Conservation (phyloP, 2,888 invertebrate species). For the Cetonia aurata region DNA sequence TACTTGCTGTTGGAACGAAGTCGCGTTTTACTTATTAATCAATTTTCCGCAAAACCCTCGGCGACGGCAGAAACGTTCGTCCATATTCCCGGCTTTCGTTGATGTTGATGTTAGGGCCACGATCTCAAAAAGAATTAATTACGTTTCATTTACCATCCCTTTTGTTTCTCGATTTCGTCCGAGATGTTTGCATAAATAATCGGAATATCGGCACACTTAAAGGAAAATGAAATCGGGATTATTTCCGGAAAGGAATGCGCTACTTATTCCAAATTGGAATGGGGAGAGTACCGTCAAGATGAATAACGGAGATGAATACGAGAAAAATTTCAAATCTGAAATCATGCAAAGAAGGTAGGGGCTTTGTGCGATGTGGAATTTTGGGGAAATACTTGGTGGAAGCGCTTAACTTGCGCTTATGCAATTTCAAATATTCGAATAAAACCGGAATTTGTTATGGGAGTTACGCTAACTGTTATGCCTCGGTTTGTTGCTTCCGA, state of each 20-base stretch:
- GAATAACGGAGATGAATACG: no score
- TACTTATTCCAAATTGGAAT: not conserved
- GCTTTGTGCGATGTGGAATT: no score
- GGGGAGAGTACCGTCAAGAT: no score
- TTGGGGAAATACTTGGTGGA: no score
- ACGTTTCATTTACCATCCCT: constrained; percentile 21
- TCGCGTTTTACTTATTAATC: constrained; percentile 42
- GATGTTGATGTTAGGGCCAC: constrained; percentile 34
- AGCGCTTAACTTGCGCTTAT: no score
- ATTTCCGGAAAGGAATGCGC: not conserved
- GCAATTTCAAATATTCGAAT: no score
- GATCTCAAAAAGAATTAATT: constrained; percentile 37
- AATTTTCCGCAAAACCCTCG: constrained; percentile 25
- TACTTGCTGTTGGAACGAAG: constrained; percentile 8
- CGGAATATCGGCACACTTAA: constrained; percentile 12
- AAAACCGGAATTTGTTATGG: no score
- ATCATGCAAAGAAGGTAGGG: no score
- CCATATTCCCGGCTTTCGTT: constrained; percentile 2
- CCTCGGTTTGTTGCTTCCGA: no score
- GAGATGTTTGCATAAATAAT: constrained; percentile 31
- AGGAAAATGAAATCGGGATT: constrained; percentile 18
- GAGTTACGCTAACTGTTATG: no score
- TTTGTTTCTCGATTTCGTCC: constrained; percentile 4
- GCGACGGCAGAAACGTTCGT: not conserved
- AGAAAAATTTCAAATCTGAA: no score